Evolutionary conservation across 2,797 vertebrate species (phyloP).

Genomic region (Trichosurus vulpecula): DNA sequence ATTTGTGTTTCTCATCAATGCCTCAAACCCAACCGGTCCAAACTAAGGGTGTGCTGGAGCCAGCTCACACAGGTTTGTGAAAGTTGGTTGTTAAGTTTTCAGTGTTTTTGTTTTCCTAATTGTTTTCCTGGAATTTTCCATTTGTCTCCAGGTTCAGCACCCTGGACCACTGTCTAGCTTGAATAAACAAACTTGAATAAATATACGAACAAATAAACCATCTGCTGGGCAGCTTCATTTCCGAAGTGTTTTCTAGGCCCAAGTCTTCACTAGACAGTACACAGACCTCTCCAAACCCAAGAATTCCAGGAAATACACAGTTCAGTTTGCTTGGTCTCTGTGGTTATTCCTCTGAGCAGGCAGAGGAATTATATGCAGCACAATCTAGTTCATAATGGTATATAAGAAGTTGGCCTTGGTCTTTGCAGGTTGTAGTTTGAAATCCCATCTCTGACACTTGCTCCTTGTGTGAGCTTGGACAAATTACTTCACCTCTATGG

Average conservation of each 20-base stretch:
- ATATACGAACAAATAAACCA: background rate
- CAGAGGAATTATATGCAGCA: background rate
- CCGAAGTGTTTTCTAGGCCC: background rate
- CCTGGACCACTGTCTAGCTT: background rate
- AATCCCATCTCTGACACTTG: background rate
- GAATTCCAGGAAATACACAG: background rate
- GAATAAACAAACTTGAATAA: background rate
- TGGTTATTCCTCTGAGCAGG: background rate
- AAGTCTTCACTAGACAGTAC: background rate
- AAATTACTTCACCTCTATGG: background rate
- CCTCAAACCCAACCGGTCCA: background rate
- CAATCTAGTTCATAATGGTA: background rate
- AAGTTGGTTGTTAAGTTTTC: background rate
- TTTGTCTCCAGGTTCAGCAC: background rate
- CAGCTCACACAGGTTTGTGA: background rate
- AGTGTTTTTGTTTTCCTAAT: background rate
- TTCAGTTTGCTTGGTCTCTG: background rate
- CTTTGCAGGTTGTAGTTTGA: too few species aligned
- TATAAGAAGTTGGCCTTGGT: background rate
- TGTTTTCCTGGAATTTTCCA: background rate
- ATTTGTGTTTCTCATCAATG: background rate
- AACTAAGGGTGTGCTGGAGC: background rate
- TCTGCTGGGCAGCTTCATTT: background rate
- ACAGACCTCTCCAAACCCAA: background rate
- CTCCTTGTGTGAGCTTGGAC: background rate